Base-by-base conservation (phyloP, 1,140 invertebrate genomes). In the Pseudomyrmex cubaensis region DNA sequence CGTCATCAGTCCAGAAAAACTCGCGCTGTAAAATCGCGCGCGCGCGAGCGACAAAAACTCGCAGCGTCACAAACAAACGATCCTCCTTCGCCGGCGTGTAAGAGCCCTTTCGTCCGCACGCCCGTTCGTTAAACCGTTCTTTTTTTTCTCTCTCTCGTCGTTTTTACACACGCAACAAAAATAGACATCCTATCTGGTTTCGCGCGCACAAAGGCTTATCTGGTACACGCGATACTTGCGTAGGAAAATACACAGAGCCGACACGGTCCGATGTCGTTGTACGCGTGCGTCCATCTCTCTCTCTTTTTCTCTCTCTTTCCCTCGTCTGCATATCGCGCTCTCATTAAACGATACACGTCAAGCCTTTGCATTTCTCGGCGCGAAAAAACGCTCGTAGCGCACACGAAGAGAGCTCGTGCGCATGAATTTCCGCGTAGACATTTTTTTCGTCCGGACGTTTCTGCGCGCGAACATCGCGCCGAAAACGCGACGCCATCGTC, bases 141-240 rank as follows among this genome's bases (percentile, higher is more conserved):
- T 35, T 35, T 35, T 35, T 35, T 35, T 67, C 75, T 35, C 5
- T 35, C 5, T 35, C 35, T 67, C 75, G 35, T 69, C 20, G 17
- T 78, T 78, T 70, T 78, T 78, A 35, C 54, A 20, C 17, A 77
- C 35, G 64, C 64, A 78, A 78, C 64, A 78, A 78, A 70, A 78
- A 59, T 59, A n/a, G 50, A 78, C 54, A 17, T 12, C 54, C 76
- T 70, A 69, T 46, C 76, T 78, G 44, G 44, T 63, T 35, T 67
- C 17, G 15, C 50, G 48, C 17, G 67, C 54, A 78, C 76, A 78
- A 78, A 78, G 64, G 64, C 20, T 78, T 70, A 78, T 78, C 76
- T 54, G 64, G 35, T 67, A 61, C n/a, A 69, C 17, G 52, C 20
- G 76, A 78, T 78, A 78, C 76, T 70, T 12, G 54, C 20, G 44